These are phyloP conservation scores for Trichomalopsis sarcophagae DNA, from an alignment of 1,140 invertebrate species.

Conservation along the genomic window DNA sequence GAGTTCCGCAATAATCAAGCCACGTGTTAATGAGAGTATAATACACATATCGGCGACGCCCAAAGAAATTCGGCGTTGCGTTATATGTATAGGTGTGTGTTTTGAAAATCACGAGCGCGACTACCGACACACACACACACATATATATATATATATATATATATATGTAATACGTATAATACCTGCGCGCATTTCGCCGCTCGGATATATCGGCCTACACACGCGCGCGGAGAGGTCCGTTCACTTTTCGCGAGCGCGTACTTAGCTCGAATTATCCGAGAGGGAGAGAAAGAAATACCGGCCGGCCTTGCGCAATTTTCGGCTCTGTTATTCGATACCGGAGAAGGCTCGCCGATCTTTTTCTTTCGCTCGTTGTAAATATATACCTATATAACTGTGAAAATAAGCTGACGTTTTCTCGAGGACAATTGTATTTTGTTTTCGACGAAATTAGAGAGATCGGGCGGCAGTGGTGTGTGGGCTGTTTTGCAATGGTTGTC, in stretches of 20 bases:
- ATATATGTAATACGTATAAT: too few species aligned
- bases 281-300: not conserved
- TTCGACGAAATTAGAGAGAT: slow-evolving; percentile 13
- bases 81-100: not conserved
- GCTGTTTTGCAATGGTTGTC: not conserved
- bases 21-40: too few species aligned
- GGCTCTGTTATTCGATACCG: not conserved
- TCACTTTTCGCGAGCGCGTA: slow-evolving; percentile 35
- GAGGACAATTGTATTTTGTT: not conserved
- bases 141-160: too few species aligned
- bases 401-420: not conserved
- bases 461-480: not conserved
- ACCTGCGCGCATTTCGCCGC: slow-evolving; percentile 50
- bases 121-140: not conserved
- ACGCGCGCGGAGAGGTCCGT: not conserved
- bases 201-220: not conserved
- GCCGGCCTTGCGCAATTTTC: slow-evolving; percentile 20
- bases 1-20: too few species aligned
- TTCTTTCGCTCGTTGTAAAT: too few species aligned
- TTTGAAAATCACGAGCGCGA: slow-evolving; percentile 22
- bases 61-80: slow-evolving; percentile 44
- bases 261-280: slow-evolving; percentile 22
- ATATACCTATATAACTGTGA: not conserved
- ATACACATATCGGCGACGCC: too few species aligned
- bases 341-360: too few species aligned